Evolutionary conservation across 2,113 vertebrate genomes (phyloP), one percentile per base, ranked within the genome.

Genomic region (Petroica traversi): DNA sequence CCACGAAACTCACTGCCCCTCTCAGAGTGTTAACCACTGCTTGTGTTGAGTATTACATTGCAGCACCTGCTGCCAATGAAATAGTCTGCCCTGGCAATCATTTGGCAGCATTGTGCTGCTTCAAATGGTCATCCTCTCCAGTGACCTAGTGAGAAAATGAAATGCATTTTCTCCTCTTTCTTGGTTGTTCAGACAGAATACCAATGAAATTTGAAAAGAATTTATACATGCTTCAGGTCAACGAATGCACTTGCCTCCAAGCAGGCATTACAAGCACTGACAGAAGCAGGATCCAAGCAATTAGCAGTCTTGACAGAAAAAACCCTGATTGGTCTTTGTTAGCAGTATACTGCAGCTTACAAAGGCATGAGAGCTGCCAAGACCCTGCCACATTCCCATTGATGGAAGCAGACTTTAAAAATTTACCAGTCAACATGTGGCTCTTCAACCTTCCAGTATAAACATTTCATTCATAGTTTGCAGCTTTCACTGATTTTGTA

Each of bases 41-140:
- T 66, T 82, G 43, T 78, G 40, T 55, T 4, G 38, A 86, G 69
- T 49, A 75, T 55, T 85, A 66, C 54, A 15, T 1, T 11, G 80
- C 69, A 96, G 76, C 61, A 57, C 94, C 95, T 95, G 90, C 97
- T 97, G 97, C 17, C 95, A 94, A 20, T 59, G 58, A 90, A 96
- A 97, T 33, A 71, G 85, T 81, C 78, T 97, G 94, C 79, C 79
- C 18, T 46, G 82, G 67, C n/a, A 94, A 59, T 92, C 92, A 94
- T 57, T 55, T 59, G 73, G 38, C 43, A 55, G 85, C 48, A 69
- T 29, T 93, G 66, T 89, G 89, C 43, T 86, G 40, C 67, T 95
- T 95, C 90, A 96, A 95, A 97, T 52, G 87, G 91, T 85, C 85
- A 82, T 69, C 58, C 26, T 96, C 73, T 91, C 81, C 78, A 92